Conservation (phyloP, 2,113 vertebrate species). For the Archocentrus centrarchus region DNA sequence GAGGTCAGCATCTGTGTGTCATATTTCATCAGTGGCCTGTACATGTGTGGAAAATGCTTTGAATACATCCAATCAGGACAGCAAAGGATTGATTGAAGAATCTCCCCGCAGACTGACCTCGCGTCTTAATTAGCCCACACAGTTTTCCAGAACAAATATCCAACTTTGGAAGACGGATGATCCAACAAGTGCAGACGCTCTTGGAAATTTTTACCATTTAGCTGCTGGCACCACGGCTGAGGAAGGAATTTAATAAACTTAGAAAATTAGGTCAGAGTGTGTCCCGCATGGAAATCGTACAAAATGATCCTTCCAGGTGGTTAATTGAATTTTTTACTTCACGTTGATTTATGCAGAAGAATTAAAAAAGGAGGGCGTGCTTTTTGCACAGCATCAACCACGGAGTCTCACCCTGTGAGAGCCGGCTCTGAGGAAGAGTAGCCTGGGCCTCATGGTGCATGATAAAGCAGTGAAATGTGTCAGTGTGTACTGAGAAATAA, state of each 20-base stretch:
- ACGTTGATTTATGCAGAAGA: background rate
- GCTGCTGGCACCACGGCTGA: background rate
- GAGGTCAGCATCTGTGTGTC: background rate
- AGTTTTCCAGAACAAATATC: background rate
- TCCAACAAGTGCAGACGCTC: background rate
- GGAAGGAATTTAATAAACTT: slow-evolving; percentile 4
- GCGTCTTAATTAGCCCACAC: background rate
- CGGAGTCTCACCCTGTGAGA: background rate
- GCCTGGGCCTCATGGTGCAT: too few relatives aligned
- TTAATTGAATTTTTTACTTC: background rate
- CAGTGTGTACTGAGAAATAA: too few relatives aligned
- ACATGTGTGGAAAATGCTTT: background rate
- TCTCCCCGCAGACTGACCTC: background rate
- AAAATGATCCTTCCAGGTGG: background rate
- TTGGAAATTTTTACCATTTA: background rate
- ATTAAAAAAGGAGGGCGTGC: background rate
- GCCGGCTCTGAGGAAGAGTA: background rate
- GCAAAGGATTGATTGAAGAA: background rate
- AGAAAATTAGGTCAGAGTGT: background rate
- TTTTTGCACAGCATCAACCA: background rate
- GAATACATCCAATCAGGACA: background rate
- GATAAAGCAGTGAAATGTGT: too few relatives aligned
- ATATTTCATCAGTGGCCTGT: background rate
- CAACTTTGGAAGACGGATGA: background rate
- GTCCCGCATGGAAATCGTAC: background rate